Percentiles rank a stretch among this genome's conserved stretches.
Conservation (phyloP, 2,113 vertebrate species). For the Cavia porcellus region DNA sequence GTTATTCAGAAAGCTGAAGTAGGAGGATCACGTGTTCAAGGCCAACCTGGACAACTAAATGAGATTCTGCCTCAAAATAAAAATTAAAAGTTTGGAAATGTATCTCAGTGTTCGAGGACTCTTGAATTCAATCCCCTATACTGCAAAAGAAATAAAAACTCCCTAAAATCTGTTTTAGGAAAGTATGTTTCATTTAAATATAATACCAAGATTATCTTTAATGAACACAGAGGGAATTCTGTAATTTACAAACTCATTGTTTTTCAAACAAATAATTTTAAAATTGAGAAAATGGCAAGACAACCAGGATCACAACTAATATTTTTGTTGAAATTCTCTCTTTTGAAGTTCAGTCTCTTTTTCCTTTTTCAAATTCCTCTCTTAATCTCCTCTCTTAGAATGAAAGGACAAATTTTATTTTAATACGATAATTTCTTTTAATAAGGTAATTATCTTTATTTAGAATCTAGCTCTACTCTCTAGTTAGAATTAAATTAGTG, state of each 20-base stretch:
- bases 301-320: background rate
- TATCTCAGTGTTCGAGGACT: background rate
- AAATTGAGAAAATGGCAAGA: slow-evolving; percentile 29
- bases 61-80: background rate
- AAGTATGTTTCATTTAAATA: slow-evolving; percentile 33
- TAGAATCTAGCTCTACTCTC: background rate
- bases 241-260: background rate
- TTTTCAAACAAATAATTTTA: slow-evolving; percentile 50
- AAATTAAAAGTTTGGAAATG: background rate
- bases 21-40: background rate
- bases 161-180: slow-evolving; percentile 5
- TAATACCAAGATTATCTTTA: background rate
- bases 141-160: background rate
- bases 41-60: background rate
- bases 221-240: background rate
- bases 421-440: background rate
- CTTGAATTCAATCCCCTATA: background rate
- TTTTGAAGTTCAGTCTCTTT: slow-evolving; percentile 1
- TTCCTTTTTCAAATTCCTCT: background rate
- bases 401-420: slow-evolving; percentile 2
- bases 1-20: background rate
- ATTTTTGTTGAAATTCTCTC: slow-evolving; percentile 14
- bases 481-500: slow-evolving; percentile 33
- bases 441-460: background rate
- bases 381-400: background rate